Evolutionary conservation across 1,140 invertebrate species (phyloP).

Genomic region (Musca vetustissima): DNA sequence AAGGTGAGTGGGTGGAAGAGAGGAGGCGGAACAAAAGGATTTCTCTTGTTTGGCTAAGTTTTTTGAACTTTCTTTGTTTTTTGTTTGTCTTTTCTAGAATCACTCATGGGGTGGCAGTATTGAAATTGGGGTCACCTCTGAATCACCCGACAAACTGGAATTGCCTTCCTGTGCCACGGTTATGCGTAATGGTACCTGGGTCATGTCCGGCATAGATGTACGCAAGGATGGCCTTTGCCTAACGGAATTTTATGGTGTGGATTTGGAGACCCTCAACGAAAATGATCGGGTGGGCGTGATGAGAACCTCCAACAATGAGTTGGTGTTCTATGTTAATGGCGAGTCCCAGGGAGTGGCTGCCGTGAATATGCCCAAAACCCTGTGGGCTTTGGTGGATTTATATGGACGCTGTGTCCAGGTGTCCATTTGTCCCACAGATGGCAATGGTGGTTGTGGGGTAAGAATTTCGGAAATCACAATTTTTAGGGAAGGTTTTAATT

Average conservation of each 20-base stretch:
- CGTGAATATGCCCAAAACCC: conserved; percentile 69
- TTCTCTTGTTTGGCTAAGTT: too few relatives aligned
- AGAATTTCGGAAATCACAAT: background rate
- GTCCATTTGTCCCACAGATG: conserved; percentile 59
- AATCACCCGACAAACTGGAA: conserved; percentile 78
- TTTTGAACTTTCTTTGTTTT: conserved; percentile 2
- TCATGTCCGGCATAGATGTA: conserved; percentile 83
- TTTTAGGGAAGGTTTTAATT: background rate
- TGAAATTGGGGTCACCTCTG: conserved; percentile 87
- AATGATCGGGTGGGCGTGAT: conserved; percentile 84
- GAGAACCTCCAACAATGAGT: conserved; percentile 76
- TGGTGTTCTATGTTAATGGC: conserved; percentile 90
- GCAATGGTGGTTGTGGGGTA: conserved; percentile 33
- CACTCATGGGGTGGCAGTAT: conserved; percentile 88
- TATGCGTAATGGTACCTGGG: conserved; percentile 83
- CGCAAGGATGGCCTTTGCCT: conserved; percentile 78
- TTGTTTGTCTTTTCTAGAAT: conserved; percentile 58
- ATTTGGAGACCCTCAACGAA: conserved; percentile 81
- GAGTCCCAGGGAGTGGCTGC: conserved; percentile 84
- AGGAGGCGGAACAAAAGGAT: too few relatives aligned
- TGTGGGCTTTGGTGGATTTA: conserved; percentile 88
- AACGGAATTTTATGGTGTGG: conserved; percentile 81
- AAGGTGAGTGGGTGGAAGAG: conserved; percentile 64
- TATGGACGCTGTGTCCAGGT: conserved; percentile 93
- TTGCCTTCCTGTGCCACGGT: conserved; percentile 83